Evolutionary conservation across 2,888 invertebrate genomes (phyloP).

Genomic region (Zootermopsis nevadensis): DNA sequence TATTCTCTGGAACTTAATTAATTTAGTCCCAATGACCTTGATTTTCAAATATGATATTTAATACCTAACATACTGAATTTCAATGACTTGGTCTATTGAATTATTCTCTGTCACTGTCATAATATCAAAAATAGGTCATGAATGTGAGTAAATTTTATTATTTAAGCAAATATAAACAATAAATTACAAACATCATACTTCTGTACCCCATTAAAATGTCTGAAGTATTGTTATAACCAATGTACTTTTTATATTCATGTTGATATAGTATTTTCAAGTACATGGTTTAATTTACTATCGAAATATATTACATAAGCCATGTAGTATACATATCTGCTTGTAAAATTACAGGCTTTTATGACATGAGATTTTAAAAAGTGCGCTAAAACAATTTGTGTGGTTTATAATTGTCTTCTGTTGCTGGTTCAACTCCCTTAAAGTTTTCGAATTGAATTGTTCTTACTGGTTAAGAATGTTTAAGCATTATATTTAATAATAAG

Average conservation of each 20-base stretch:
- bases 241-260: background rate
- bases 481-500: background rate
- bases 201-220: background rate
- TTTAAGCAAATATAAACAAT: no score
- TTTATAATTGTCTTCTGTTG: background rate
- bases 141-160: no score
- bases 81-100: no score
- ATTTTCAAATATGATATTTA: no score
- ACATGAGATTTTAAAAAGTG: background rate
- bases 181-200: background rate
- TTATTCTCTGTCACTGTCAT: no score
- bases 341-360: background rate
- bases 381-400: background rate
- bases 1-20: no score
- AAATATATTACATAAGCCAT: background rate
- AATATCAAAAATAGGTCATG: no score
- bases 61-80: no score
- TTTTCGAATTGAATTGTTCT: background rate
- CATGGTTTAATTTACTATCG: background rate
- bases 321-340: background rate
- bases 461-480: conserved; percentile 19
- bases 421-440: background rate
- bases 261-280: background rate
- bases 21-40: no score
- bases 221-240: background rate